Conservation (phyloP, 2,113 vertebrate species). For the Podarcis muralis region DNA sequence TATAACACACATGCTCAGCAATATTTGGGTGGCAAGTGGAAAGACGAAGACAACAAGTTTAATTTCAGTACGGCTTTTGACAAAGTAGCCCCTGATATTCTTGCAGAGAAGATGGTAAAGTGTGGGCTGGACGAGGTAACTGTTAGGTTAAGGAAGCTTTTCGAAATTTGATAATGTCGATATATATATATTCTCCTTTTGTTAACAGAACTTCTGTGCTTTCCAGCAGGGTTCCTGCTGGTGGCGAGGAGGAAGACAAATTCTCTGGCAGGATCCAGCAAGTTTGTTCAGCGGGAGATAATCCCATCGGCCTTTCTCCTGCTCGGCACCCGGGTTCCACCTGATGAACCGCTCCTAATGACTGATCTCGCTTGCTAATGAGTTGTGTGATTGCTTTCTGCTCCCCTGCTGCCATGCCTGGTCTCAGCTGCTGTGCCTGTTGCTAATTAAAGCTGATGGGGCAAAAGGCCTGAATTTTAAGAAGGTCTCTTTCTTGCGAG, state of each 20-base stretch:
- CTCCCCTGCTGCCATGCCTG: background rate
- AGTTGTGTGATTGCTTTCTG: constrained; percentile 12
- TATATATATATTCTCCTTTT: background rate
- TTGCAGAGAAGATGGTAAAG: too few species aligned
- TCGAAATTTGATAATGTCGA: too few species aligned
- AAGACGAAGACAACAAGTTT: too few species aligned
- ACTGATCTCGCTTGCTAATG: background rate
- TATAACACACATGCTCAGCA: background rate
- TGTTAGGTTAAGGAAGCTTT: too few species aligned
- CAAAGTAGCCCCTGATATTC: too few species aligned
- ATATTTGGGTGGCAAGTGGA: background rate
- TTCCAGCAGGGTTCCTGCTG: background rate
- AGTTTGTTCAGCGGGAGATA: background rate
- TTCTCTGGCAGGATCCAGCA: background rate
- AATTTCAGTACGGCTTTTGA: too few species aligned
- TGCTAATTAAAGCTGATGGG: constrained; percentile 27
- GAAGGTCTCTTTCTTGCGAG: background rate
- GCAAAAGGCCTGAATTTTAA: background rate
- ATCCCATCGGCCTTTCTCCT: background rate
- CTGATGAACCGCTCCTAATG: background rate
- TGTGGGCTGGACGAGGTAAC: too few species aligned
- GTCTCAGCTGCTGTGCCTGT: background rate
- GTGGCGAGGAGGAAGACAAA: background rate
- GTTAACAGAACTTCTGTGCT: background rate
- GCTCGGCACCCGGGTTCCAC: background rate